Conservation (phyloP, 2,888 invertebrate species). For the Panzeria rudis region DNA sequence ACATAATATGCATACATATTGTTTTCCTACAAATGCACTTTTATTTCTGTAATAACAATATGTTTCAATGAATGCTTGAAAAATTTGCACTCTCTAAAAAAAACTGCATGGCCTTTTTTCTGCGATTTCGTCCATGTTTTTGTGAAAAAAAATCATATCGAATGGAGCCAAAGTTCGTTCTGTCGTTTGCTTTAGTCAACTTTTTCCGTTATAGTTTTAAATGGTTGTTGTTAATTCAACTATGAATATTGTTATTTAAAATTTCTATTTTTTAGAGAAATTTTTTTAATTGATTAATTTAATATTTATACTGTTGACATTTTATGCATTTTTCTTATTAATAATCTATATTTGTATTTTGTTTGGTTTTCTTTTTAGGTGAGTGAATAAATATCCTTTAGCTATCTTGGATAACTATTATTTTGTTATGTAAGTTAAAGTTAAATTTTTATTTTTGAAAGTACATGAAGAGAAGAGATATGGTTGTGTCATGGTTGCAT, state of each 20-base stretch:
- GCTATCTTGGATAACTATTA: conserved; percentile 22
- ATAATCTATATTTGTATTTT: neutral
- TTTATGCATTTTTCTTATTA: neutral
- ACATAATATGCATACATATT: neutral
- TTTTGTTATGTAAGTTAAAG: conserved; percentile 12
- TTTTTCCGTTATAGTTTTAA: conserved; percentile 10
- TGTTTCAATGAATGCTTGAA: conserved; percentile 31
- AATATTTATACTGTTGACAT: conserved; percentile 26
- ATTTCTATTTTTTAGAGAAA: conserved; percentile 23
- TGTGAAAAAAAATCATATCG: neutral
- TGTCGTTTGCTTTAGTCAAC: conserved; percentile 13
- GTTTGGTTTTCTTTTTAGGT: conserved; percentile 43
- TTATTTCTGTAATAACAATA: conserved; percentile 41
- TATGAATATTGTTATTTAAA: conserved; percentile 18
- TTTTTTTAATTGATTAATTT: conserved; percentile 29
- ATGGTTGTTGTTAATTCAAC: conserved; percentile 29
- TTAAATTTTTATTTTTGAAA: neutral
- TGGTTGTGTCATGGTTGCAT: too few species aligned
- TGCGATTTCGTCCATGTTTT: neutral
- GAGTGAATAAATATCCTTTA: conserved; percentile 18
- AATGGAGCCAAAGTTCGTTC: neutral
- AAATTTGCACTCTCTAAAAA: neutral
- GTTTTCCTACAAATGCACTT: neutral
- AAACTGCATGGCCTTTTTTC: neutral
- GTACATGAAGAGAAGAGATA: too few species aligned